Base-by-base conservation (phyloP, 2,888 invertebrate species). In the Branchipolynoe longqiensis region DNA sequence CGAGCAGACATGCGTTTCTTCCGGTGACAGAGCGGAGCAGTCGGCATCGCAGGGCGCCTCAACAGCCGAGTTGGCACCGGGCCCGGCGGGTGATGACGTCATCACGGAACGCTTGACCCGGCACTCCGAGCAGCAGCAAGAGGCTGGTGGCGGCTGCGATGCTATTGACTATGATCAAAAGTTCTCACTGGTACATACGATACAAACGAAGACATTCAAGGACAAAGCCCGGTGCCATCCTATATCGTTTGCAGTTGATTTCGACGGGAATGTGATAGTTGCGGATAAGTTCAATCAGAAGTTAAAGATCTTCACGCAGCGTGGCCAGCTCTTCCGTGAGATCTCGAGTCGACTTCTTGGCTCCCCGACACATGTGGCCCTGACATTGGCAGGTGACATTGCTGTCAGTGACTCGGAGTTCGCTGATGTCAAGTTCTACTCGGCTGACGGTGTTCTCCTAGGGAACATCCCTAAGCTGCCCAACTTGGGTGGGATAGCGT, bases 141-240 rank as follows among this genome's bases (percentile, higher is more conserved):
- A 18, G 31, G 28, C 62, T 31, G 62, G 18, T 1, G 33, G 36
- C 36, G 14, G 1, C n/a, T n/a, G n/a, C 6, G 36, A 31, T 3
- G 12, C 69, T 6, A 4, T 31, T 14, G 69, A 69, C 18, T 2
- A 22, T 36, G 69, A 48, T 48, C 48, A 2, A 38, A 62, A 62
- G 31, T 69, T 22, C 38, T 22, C 36, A 0, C 18, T 69, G 69
- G 58, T 82, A 1, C 38, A 82, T 31, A 36, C 82, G 0, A 58
- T 84, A 58, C 59, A 84, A 28, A 84, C 84, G 12, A 84, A 84
- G 25, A 84, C 84, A 0, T 84, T 56, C 58, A 84, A 84, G 59
- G 84, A 84, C 84, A 84, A 84, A 38, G 84, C 84, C 25, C 54
- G 84, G 12, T 78, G 62, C 22, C 84, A 84, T 28, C 84, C 84